Base-by-base conservation (phyloP, 2,113 vertebrate species). In the Zosterops lateralis region DNA sequence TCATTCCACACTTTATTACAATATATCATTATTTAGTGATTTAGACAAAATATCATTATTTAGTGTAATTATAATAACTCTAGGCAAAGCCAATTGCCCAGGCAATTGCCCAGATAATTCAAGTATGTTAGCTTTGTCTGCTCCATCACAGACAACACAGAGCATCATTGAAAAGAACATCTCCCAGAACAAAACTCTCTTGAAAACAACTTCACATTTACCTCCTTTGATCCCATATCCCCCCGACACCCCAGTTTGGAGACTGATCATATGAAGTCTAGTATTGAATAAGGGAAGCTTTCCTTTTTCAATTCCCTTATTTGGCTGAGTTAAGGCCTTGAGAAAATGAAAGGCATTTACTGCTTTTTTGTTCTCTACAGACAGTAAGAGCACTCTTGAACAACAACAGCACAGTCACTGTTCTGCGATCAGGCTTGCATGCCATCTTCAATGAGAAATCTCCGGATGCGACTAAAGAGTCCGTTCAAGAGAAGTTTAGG, bases 331-430 rank as follows among this genome's bases (percentile, higher is more conserved):
- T 84, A 71, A 60, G 34, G 51, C 25, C 28, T 88, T 65, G 68
- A 88, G 38, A 75, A 84, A 92, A 80, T 38, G 47, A 90, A 64
- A 57, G 50, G 15, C 34, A 56, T 34, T 89, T 73, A 82, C 31
- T 77, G 36, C 19, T 79, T 82, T 84, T 73, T 93, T 71, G 7
- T 84, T 36, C 57, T 80, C 74, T 78, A 16, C 90, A 97, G 97
- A 96, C 97, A 57, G 95, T 97, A 93, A 97, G 89, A 78, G 84
- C 36, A 81, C 84, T 98, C 38, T 86, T 98, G 84, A 96, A 78
- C 65, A 96, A 90, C 84, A 88, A 62, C 90, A 92, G 81, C 77
- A 87, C 67, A 51, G 93, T 95, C 77, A 78, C 44, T 79, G 62
- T 94, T 95, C 73, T 98, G 87, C 87, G 76, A 65, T 90, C 93